Evolutionary conservation across 92 coral and sea anemone species (phyloP).

Genomic region (Siderastrea radians): DNA sequence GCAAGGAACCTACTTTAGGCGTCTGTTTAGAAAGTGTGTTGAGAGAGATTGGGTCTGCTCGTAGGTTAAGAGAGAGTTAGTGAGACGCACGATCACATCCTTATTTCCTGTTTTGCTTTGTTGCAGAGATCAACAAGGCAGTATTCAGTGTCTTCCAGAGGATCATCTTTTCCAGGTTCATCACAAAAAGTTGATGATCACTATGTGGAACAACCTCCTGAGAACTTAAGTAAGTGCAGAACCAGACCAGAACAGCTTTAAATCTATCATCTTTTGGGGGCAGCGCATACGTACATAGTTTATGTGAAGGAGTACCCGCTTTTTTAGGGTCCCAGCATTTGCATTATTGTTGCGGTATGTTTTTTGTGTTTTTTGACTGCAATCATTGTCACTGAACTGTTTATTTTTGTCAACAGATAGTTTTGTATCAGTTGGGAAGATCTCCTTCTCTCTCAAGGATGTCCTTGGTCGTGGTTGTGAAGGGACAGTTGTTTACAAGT

Average conservation of each 20-base stretch:
- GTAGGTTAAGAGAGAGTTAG: no score
- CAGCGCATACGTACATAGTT: no score
- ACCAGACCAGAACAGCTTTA: background rate
- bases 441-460: slow-evolving; percentile 91
- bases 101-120: background rate
- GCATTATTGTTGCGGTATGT: no score
- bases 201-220: slow-evolving; percentile 5
- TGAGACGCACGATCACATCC: no score
- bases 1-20: no score
- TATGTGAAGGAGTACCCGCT: no score
- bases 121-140: slow-evolving; percentile 86
- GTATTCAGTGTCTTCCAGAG: slow-evolving; percentile 54
- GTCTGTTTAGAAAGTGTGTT: no score
- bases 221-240: slow-evolving; percentile 20
- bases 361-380: no score
- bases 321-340: no score
- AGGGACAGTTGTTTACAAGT: slow-evolving; percentile 98
- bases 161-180: slow-evolving; percentile 54
- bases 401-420: slow-evolving; percentile 39
- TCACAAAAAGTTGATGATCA: slow-evolving; percentile 43
- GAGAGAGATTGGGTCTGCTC: no score
- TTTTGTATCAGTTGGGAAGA: slow-evolving; percentile 86
- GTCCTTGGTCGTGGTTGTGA: slow-evolving; percentile 98
- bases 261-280: background rate
- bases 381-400: background rate